Conservation (phyloP, 2,797 vertebrate genomes). For the Gymnoscopelus microlampas region DNA sequence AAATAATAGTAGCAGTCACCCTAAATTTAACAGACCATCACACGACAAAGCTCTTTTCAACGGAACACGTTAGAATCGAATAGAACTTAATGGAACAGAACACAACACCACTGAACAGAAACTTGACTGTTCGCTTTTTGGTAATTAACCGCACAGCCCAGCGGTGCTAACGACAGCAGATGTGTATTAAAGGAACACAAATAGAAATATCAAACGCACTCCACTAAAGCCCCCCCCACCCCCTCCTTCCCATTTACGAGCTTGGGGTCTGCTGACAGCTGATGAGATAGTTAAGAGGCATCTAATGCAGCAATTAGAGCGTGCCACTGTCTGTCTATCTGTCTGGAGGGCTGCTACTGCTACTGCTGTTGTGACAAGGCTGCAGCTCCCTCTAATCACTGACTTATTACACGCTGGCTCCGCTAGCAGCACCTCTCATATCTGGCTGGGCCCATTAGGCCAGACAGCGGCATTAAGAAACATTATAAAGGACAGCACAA, state of each 20-base stretch:
- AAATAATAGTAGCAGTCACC: not conserved
- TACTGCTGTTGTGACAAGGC: conserved; percentile 85
- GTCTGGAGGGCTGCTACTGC: conserved; percentile 40
- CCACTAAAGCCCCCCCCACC: conserved; percentile 5
- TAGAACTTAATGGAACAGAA: too few relatives aligned
- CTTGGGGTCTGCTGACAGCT: conserved; percentile 73
- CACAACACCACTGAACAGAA: too few relatives aligned
- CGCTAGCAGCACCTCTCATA: conserved; percentile 87
- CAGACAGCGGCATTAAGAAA: conserved; percentile 87
- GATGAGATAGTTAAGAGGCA: conserved; percentile 83
- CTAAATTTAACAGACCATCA: conserved; percentile 59
- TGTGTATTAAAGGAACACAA: conserved; percentile 64
- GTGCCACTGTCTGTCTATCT: conserved; percentile 78
- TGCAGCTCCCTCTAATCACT: conserved; percentile 84
- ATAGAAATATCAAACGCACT: conserved; percentile 76
- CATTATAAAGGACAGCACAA: conserved; percentile 83
- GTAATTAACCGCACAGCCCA: conserved; percentile 59
- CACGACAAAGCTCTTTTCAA: conserved; percentile 37
- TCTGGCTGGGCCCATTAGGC: conserved; percentile 80
- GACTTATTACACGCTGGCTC: conserved; percentile 78
- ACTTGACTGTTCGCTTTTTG: too few relatives aligned
- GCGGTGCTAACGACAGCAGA: conserved; percentile 50
- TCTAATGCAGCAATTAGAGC: conserved; percentile 87
- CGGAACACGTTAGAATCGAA: too few relatives aligned
- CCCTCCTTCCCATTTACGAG: conserved; percentile 72